Conservation (phyloP, 2,888 invertebrate species). For the Drosophila kanekoi region DNA sequence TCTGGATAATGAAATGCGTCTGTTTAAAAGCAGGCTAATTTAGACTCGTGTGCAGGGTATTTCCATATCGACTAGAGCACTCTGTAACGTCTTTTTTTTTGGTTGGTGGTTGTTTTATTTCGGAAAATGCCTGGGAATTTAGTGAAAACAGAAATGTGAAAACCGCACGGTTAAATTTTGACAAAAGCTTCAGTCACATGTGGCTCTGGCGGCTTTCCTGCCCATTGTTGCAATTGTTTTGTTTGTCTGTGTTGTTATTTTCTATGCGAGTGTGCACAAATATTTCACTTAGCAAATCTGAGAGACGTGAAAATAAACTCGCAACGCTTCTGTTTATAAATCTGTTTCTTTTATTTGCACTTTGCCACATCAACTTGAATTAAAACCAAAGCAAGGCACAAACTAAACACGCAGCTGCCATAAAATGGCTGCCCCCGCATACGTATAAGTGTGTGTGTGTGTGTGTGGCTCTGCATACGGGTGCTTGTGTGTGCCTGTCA, state of each 20-base stretch:
- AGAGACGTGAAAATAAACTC: conserved; percentile 23
- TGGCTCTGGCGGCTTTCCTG: conserved; percentile 12
- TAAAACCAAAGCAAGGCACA: conserved; percentile 54
- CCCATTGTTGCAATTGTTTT: conserved; percentile 27
- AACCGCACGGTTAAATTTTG: conserved; percentile 31
- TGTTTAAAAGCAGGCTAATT: no score
- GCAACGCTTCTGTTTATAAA: conserved; percentile 67
- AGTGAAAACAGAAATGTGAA: conserved; percentile 18
- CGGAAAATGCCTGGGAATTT: conserved; percentile 10
- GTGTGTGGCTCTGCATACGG: background rate
- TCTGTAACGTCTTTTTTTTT: background rate
- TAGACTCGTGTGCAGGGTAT: background rate
- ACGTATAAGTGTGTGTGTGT: conserved; percentile 3
- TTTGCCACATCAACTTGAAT: conserved; percentile 74
- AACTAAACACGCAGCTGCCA: conserved; percentile 56
- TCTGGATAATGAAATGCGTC: no score
- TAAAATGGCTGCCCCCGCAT: conserved; percentile 54
- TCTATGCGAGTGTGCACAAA: conserved; percentile 41
- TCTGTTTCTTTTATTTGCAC: conserved; percentile 72
- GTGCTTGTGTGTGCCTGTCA: conserved; percentile 5
- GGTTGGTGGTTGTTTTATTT: conserved; percentile 19
- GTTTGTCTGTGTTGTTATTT: conserved; percentile 2
- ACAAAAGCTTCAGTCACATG: conserved; percentile 41
- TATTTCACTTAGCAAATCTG: conserved; percentile 58
- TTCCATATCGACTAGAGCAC: background rate